Base-by-base conservation (phyloP, 2,797 vertebrate species). In the Echeneis naucrates region DNA sequence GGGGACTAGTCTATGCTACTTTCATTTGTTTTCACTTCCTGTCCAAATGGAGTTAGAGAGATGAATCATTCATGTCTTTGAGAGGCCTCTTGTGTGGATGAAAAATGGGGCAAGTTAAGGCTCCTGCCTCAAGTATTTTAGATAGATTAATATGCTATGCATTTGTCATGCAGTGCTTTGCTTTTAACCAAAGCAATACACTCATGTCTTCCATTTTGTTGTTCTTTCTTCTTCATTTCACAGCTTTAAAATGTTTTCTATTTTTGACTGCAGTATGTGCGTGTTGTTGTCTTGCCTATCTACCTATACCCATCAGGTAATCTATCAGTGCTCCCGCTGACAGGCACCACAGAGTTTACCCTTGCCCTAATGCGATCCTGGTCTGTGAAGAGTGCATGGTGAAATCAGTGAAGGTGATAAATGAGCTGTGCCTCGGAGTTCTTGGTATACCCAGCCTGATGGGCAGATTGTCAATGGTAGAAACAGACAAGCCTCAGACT, bases 401-500 rank as follows among this genome's bases (percentile, higher is more conserved):
- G 55, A 80, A 78, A 71, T 75, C 65, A 77, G 63, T 83, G 53
- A 72, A 83, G 83, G 12, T 93, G 93, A 93, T 90, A 74, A 89
- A 94, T 86, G 62, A 89, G 79, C 78, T 73, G 72, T 77, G 52
- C 68, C 37, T 60, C 90, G 87, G 90, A 81, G 64, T 63, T 79
- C 72, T 68, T 63, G 47, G 60, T 68, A 79, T 83, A 60, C 23
- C 83, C 16, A 64, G 77, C 24, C 67, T 80, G 77, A 81, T 21
- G 66, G 58, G 73, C 8, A 65, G 73, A 76, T 65, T 84, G 81
- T 78, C 74, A 94, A 97, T 97, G 93, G 89, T 91, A 95, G 94
- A 96, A 97, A 95, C 96, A 97, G 95, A 96, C 84, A 79, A 74
- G 44, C 85, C 85, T 91, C 84, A 90, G 84, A 90, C 86, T 93